Percentiles rank a stretch among this genome's conserved stretches.
phyloP scores from a whole-genome alignment of 1,140 invertebrate species.

The Calephelis nemesis region DNA sequence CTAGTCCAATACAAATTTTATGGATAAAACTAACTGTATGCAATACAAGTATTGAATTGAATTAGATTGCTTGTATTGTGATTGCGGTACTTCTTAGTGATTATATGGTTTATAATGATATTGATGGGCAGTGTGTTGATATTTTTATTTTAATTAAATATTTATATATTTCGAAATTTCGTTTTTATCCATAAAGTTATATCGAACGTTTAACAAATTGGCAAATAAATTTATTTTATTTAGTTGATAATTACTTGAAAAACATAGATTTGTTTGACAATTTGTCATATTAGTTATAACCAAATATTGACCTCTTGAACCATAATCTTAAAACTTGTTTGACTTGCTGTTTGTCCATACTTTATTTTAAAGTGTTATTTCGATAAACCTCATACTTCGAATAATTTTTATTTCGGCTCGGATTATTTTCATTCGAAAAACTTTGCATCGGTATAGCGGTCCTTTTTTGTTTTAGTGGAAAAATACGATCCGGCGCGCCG shows the following conservation, averaged over 20 bases:
- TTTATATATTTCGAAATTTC: not conserved
- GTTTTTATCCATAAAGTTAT: slow-evolving; percentile 4
- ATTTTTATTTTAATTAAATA: not conserved
- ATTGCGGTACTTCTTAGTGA: not conserved
- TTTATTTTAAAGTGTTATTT: not conserved
- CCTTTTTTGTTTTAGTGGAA: slow-evolving; percentile 70
- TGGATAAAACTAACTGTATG: slow-evolving; percentile 4
- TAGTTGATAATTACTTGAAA: not conserved
- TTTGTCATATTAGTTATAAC: not conserved
- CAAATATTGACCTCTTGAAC: not conserved
- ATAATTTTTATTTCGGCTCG: slow-evolving; percentile 14
- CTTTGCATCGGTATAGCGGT: slow-evolving; percentile 36
- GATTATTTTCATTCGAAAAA: not conserved
- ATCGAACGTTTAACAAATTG: not conserved
- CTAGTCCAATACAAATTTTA: not conserved
- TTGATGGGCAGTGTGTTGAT: not conserved
- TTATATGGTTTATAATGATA: no score
- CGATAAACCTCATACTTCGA: slow-evolving; percentile 13
- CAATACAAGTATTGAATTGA: not conserved
- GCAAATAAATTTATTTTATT: not conserved
- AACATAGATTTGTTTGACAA: not conserved
- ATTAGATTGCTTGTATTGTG: not conserved
- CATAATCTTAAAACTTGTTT: not conserved
- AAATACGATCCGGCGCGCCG: slow-evolving; percentile 54
- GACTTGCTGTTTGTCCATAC: not conserved